Percentiles rank a stretch among this genome's conserved stretches.
These are phyloP conservation scores for Channa maculata DNA, from an alignment of 2,113 vertebrate species.

Conservation along the genomic window DNA sequence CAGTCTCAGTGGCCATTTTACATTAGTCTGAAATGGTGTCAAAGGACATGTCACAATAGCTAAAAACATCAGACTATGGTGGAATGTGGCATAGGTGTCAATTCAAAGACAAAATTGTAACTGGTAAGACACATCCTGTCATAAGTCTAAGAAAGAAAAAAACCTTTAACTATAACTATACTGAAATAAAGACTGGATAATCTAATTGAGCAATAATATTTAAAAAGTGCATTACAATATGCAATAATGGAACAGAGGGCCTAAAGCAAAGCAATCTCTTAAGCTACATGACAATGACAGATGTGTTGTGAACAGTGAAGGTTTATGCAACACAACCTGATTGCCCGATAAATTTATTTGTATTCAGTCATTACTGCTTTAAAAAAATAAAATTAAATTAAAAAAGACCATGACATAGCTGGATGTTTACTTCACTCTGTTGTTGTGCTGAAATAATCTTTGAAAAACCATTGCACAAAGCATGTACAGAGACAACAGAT, in stretches of 20 bases:
- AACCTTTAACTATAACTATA: no score
- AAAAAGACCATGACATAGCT: conserved; percentile 57
- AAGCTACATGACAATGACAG: no score
- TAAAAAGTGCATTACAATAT: no score
- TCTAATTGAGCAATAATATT: no score
- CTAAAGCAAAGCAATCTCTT: no score
- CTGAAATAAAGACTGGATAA: no score
- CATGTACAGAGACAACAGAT: conserved; percentile 59
- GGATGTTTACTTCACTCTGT: conserved; percentile 44
- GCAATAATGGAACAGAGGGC: no score
- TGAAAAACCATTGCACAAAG: conserved; percentile 56
- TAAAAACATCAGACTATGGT: background rate
- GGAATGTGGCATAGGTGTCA: background rate
- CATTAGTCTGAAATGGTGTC: no score
- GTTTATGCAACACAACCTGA: conserved; percentile 14
- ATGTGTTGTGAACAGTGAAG: background rate
- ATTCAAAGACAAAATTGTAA: background rate
- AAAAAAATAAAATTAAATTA: conserved; percentile 45
- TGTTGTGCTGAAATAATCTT: conserved; percentile 48
- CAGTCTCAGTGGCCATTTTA: no score
- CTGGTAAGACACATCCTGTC: no score
- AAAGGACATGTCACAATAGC: background rate
- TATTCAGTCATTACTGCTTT: conserved; percentile 68
- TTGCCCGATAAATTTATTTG: conserved; percentile 77
- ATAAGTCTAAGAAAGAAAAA: no score